phyloP scores from a whole-genome alignment of 2,888 invertebrate species.

The Scaptomyza tumidula region DNA sequence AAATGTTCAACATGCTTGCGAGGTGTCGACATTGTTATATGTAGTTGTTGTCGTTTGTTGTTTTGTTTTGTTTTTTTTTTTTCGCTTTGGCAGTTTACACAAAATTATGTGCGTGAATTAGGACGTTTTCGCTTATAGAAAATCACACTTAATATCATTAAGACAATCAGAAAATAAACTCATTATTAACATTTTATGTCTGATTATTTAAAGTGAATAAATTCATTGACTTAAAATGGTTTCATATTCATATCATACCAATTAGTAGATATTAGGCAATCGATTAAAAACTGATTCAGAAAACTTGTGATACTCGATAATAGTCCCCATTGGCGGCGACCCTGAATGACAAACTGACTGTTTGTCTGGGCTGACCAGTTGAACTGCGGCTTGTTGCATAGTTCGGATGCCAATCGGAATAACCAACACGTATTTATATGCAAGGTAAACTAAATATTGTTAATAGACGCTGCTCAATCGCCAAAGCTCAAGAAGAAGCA shows the following conservation, averaged over 20 bases:
- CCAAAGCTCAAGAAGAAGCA: slow-evolving; percentile 10
- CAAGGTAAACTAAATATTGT: slow-evolving; percentile 77
- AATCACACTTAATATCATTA: background rate
- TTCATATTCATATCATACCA: background rate
- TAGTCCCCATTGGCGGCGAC: slow-evolving; percentile 49
- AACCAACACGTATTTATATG: slow-evolving; percentile 80
- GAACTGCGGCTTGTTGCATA: slow-evolving; percentile 56
- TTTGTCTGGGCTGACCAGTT: slow-evolving; percentile 3
- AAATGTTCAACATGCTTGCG: slow-evolving; percentile 46
- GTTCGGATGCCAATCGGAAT: slow-evolving; percentile 71
- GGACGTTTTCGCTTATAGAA: background rate
- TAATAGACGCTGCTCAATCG: slow-evolving; percentile 67
- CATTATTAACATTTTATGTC: too few species aligned
- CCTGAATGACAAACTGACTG: slow-evolving; percentile 32
- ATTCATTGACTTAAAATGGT: background rate
- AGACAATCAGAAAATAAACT: background rate
- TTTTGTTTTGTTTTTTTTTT: too few species aligned
- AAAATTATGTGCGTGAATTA: slow-evolving; percentile 28
- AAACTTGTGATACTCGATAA: slow-evolving; percentile 9
- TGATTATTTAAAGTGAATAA: background rate
- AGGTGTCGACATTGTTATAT: slow-evolving; percentile 62
- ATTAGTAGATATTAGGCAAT: slow-evolving; percentile 8
- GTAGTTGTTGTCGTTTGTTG: slow-evolving; percentile 8
- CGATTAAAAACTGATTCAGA: slow-evolving; percentile 1
- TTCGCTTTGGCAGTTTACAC: background rate